Base-by-base conservation (phyloP, 2,888 invertebrate genomes). In the Gasteruption jaculator region DNA sequence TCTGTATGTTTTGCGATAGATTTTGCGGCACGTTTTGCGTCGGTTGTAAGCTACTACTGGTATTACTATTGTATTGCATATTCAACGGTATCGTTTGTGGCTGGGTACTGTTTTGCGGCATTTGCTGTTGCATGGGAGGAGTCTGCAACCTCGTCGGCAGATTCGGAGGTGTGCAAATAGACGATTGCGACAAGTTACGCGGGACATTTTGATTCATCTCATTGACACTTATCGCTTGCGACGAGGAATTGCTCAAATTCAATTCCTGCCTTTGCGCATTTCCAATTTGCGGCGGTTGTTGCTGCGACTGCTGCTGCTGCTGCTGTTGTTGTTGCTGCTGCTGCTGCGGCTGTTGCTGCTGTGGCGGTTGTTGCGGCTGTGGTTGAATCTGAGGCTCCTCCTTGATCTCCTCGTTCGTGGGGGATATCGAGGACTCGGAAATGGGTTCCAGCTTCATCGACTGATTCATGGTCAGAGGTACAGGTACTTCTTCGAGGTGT, bases 21-120 rank as follows among this genome's bases (percentile, higher is more conserved):
- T 69, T 70, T 35, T 68, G 66, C 16, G 71, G 68, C 41, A 70
- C 53, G 15, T 57, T 67, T 43, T 69, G 70, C 15, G 61, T 57
- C 3, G 62, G 57, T 25, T 61, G 58, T n/a, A n/a, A n/a, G n/a
- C n/a, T n/a, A n/a, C n/a, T n/a, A n/a, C n/a, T n/a, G 12, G 65
- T 55, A 26, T 52, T 61, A 3, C 54, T 49, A 14, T 57, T 33
- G 35, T 70, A 70, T 38, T 70, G 70, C 65, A 70, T 67, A 36
- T 65, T 70, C 10, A 70, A 45, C 7, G 67, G 62, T 35, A 64
- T 38, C 6, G 57, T 56, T 39, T 64, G 68, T 22, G 59, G 65
- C 12, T 63, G 57, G n/a, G 59, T 54, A 27, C 61, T 50, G 0
- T 62, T 58, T 36, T 63, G 61, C 5, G 59, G 38, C 8, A 39